These are phyloP conservation scores for Blastomussa wellsi DNA, from an alignment of 92 coral and sea anemone genomes.

Conservation along the genomic window DNA sequence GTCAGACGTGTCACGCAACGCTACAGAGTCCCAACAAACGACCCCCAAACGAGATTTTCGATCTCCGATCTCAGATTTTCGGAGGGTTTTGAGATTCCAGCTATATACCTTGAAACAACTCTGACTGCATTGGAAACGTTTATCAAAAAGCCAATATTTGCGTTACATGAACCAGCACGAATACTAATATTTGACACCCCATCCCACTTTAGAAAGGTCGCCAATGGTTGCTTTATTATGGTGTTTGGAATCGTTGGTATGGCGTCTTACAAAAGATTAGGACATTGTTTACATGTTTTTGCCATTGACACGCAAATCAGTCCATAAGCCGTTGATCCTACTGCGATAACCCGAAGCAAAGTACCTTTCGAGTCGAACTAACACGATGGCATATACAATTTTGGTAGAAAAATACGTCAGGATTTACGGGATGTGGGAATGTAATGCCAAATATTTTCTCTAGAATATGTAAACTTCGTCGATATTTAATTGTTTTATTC, in stretches of 20 bases:
- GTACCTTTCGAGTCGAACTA: not conserved
- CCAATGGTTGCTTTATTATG: not conserved
- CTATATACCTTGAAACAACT: not conserved
- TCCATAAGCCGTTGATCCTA: slow-evolving; percentile 15
- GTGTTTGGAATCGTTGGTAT: slow-evolving; percentile 17
- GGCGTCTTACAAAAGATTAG: not conserved
- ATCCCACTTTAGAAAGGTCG: not conserved
- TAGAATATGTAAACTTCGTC: not conserved
- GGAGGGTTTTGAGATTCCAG: not conserved
- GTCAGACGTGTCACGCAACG: slow-evolving; percentile 3
- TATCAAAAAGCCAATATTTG: too few species aligned
- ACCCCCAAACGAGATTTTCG: not conserved
- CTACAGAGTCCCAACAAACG: not conserved
- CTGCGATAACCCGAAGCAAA: not conserved
- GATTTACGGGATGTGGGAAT: not conserved
- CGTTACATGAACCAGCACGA: not conserved
- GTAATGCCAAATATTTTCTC: slow-evolving; percentile 22
- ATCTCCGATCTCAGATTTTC: not conserved
- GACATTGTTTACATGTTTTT: slow-evolving; percentile 22
- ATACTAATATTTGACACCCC: too few species aligned
- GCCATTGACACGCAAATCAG: slow-evolving; percentile 14
- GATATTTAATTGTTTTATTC: not conserved
- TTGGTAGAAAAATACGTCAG: not conserved
- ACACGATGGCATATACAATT: not conserved
- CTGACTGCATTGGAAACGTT: not conserved